Conservation (phyloP, 2,888 invertebrate species). For the Philereme vetulata region DNA sequence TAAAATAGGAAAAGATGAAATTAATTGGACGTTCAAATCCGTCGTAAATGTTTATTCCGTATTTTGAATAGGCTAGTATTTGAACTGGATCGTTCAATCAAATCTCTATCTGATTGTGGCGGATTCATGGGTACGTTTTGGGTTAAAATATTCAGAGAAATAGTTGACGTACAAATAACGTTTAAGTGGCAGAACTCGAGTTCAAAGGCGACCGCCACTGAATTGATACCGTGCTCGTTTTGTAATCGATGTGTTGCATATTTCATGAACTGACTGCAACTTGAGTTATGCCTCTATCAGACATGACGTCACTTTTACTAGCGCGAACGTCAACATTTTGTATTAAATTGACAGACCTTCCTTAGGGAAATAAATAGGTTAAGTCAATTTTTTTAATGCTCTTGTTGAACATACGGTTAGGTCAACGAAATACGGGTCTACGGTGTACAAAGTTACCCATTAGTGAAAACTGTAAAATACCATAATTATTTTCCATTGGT, state of each 20-base stretch:
- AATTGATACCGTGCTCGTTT: conserved; percentile 68
- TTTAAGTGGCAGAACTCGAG: conserved; percentile 46
- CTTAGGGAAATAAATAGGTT: too few relatives aligned
- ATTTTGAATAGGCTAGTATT: neutral
- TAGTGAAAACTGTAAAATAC: too few relatives aligned
- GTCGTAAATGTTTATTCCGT: neutral
- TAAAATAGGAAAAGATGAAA: conserved; percentile 22
- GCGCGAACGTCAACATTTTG: neutral
- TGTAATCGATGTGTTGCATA: conserved; percentile 70
- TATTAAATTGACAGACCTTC: too few relatives aligned
- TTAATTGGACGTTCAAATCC: conserved; percentile 2
- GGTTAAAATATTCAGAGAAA: neutral
- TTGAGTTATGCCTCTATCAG: conserved; percentile 49
- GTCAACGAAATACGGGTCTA: too few relatives aligned
- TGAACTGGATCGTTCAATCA: neutral
- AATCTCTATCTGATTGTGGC: neutral
- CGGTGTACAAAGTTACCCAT: too few relatives aligned
- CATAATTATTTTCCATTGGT: too few relatives aligned
- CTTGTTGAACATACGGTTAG: too few relatives aligned
- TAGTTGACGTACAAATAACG: conserved; percentile 11
- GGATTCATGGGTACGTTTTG: neutral
- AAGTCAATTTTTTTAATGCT: too few relatives aligned
- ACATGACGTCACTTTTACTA: conserved; percentile 33
- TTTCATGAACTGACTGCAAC: conserved; percentile 55
- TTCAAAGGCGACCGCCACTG: conserved; percentile 61